Evolutionary conservation across 35 echinoderm and acorn worm genomes (phyloP).

Genomic region (Lytechinus variegatus): DNA sequence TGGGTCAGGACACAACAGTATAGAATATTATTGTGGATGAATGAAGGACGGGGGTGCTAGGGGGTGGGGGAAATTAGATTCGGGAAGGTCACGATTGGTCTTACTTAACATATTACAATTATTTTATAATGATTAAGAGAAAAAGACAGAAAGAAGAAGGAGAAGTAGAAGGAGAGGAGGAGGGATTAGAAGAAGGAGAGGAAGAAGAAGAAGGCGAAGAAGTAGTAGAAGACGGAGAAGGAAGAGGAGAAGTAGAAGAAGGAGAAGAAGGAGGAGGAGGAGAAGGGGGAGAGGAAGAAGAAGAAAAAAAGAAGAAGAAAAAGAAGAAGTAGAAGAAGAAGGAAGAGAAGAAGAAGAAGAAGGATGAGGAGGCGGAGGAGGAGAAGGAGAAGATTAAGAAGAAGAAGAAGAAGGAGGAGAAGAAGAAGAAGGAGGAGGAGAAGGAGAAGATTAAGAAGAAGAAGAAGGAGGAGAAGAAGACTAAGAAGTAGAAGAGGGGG

Average conservation of each 20-base stretch:
- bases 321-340: not conserved
- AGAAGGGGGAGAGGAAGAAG: not conserved
- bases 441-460: not conserved
- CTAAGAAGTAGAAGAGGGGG: not conserved
- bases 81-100: too few relatives aligned
- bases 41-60: too few relatives aligned
- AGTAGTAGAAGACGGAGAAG: not conserved
- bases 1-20: too few relatives aligned
- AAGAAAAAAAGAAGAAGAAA: not conserved
- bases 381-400: not conserved
- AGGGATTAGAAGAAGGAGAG: not conserved
- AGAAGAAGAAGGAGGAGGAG: not conserved
- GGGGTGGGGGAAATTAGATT: too few relatives aligned
- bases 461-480: not conserved
- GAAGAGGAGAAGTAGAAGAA: not conserved
- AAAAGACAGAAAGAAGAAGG: too few relatives aligned
- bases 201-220: not conserved
- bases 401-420: too few relatives aligned
- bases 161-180: too few relatives aligned
- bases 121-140: too few relatives aligned
- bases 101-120: too few relatives aligned
- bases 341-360: not conserved
- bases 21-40: too few relatives aligned
- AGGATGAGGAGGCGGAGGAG: not conserved
- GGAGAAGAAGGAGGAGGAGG: too few relatives aligned